These are phyloP conservation scores for Tubiluchus corallicola DNA, from an alignment of 2,888 invertebrate species.

Conservation along the genomic window DNA sequence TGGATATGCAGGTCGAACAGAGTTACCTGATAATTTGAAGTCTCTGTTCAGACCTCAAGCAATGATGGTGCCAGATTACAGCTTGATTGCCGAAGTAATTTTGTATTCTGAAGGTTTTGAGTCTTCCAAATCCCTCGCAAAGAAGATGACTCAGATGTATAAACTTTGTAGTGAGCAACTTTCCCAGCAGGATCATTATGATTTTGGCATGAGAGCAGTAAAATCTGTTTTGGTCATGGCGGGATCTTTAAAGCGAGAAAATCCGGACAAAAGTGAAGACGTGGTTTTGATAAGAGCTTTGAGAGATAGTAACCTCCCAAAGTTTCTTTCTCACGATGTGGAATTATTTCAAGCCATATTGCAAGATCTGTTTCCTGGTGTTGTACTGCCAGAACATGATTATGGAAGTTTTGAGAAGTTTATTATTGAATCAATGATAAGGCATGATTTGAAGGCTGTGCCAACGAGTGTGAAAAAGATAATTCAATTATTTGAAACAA, in stretches of 20 bases:
- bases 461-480: constrained; percentile 51
- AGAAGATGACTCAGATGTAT: constrained; percentile 84
- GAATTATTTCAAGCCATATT: constrained; percentile 48
- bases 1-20: constrained; percentile 71
- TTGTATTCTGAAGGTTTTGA: constrained; percentile 84
- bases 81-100: constrained; percentile 67
- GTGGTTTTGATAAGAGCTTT: constrained; percentile 55
- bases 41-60: constrained; percentile 66
- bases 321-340: constrained; percentile 67
- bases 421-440: constrained; percentile 36
- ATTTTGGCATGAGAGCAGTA: constrained; percentile 58
- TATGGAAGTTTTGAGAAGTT: constrained; percentile 50
- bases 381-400: constrained; percentile 53
- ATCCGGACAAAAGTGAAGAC: constrained; percentile 64
- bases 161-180: constrained; percentile 74
- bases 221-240: constrained; percentile 68
- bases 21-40: constrained; percentile 70
- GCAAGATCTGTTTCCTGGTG: constrained; percentile 71
- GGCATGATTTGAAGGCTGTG: constrained; percentile 41
- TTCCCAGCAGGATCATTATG: constrained; percentile 75
- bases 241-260: constrained; percentile 62
- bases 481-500: constrained; percentile 71
- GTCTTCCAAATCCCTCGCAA: constrained; percentile 62
- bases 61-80: constrained; percentile 85
- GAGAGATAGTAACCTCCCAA: constrained; percentile 72